Base-by-base conservation (phyloP, 2,797 vertebrate genomes). In the Cirrhinus mrigala region DNA sequence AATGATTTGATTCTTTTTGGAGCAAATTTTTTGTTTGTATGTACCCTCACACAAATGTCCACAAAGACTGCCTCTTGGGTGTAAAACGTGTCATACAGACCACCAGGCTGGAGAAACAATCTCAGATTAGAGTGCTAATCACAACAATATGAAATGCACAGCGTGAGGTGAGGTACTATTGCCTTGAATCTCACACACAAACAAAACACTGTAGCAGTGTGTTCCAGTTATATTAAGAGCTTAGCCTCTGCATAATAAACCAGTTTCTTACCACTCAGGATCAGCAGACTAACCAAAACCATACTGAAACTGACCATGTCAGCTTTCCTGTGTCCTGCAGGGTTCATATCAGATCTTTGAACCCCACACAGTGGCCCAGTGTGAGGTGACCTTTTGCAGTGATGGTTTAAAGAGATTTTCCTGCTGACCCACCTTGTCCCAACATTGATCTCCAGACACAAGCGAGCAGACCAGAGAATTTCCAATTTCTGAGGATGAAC, bases 81-180 rank as follows among this genome's bases (percentile, higher is more conserved):
- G 69, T 74, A 60, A n/a, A 52, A 69, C 6, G 15, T 48, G 69
- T 79, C 79, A 16, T n/a, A 50, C 10, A 69, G 93, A 93, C 93
- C 92, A 93, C 92, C 90, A 70, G 73, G 85, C 87, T 84, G 89
- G 90, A 87, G 69, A 54, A 88, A 68, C 62, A 77, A 70, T 77
- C 83, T 86, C 62, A 91, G 90, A 94, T 94, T 92, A 93, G 87
- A 52, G 78, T 68, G 88, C 71, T 91, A 93, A 92, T 94, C 93
- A 89, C 89, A 84, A 90, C 92, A 84, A 90, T 92, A 91, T 93
- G 94, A 93, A 93, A 91, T 87, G 66, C 89, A 89, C 90, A 92
- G 89, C 94, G 89, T 92, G 86, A 84, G 88, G 85, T 88, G 81
- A 84, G 87, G 84, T 69, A 82, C 88, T 89, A 88, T 85, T 91